Evolutionary conservation across 2,888 invertebrate genomes (phyloP), one percentile per base, ranked within the genome.

Genomic region (Tillus elongatus): DNA sequence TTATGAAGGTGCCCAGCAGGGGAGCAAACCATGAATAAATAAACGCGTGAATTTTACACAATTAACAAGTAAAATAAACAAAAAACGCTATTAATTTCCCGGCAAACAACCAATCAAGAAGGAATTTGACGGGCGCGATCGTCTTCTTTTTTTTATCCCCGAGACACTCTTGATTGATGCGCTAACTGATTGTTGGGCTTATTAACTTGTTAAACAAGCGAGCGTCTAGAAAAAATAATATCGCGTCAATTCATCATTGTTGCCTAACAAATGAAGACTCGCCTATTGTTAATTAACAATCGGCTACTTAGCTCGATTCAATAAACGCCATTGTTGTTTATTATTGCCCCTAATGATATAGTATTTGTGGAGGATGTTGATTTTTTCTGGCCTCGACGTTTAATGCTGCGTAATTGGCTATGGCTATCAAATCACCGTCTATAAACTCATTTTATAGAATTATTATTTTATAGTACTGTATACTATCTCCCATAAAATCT

Each of bases 11-110:
- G 45, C 60, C 43, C 64, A 37, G 45, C 62, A 55, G 63, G 66
- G 57, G 60, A 58, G 47, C 61, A 58, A 60, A 51, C 63, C 63
- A 66, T 66, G 66, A 65, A 66, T 66, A 66, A 65, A 66, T 66
- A 66, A 65, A 61, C 58, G 65, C 64, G 66, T 66, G 66, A 66
- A 65, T 64, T 66, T 66, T 65, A 66, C 65, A 66, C 66, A 65
- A 66, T 66, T 66, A 66, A 66, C 64, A 63, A 60, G 61, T 61
- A 61, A 64, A 64, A 63, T 62, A 65, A 65, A 65, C 63, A 62
- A 63, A 63, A 56, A 60, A 61, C 54, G 53, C 61, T 59, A 63
- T 64, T 63, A 64, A 63, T 64, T 64, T 51, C 55, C 57, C 50
- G 50, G 54, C 56, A 54, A 61, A 61, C 61, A 63, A 63, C 63